These are phyloP conservation scores for Actinostola sp. DNA, from an alignment of 92 coral and sea anemone species.

Conservation along the genomic window DNA sequence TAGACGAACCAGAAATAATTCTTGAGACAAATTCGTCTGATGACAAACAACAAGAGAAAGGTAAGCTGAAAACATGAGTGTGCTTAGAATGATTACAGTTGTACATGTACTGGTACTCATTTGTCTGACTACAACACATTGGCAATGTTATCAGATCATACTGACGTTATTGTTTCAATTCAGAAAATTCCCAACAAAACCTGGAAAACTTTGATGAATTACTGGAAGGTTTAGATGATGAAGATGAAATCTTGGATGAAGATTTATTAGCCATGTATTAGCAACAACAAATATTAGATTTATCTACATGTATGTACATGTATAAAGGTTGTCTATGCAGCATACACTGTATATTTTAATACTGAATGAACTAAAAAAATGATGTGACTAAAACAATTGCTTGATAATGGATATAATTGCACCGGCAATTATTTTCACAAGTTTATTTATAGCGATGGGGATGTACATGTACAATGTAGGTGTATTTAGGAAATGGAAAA, in stretches of 20 bases:
- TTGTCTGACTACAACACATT: no score
- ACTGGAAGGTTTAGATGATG: slow-evolving; percentile 87
- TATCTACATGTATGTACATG: not conserved
- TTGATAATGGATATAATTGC: no score
- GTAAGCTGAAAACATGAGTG: not conserved
- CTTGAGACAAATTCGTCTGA: slow-evolving; percentile 10
- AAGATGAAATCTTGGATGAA: slow-evolving; percentile 66
- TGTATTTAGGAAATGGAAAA: no score
- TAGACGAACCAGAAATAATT: slow-evolving; percentile 24
- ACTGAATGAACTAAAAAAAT: not conserved
- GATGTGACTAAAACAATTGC: not conserved
- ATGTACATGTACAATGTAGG: no score
- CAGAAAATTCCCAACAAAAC: slow-evolving; percentile 14
- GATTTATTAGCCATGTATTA: slow-evolving; percentile 41
- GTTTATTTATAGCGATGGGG: no score
- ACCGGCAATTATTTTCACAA: no score
- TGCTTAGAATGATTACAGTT: not conserved
- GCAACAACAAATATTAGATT: not conserved
- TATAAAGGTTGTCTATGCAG: not conserved
- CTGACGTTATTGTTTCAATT: not conserved
- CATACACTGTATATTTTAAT: no score
- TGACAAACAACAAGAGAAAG: slow-evolving; percentile 4
- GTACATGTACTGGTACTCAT: no score
- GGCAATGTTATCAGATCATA: no score
- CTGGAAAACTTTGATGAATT: slow-evolving; percentile 52